Percentiles rank a stretch among this genome's conserved stretches.
Evolutionary conservation across 2,888 invertebrate species (phyloP).

Genomic region (Girardia tigrina): DNA sequence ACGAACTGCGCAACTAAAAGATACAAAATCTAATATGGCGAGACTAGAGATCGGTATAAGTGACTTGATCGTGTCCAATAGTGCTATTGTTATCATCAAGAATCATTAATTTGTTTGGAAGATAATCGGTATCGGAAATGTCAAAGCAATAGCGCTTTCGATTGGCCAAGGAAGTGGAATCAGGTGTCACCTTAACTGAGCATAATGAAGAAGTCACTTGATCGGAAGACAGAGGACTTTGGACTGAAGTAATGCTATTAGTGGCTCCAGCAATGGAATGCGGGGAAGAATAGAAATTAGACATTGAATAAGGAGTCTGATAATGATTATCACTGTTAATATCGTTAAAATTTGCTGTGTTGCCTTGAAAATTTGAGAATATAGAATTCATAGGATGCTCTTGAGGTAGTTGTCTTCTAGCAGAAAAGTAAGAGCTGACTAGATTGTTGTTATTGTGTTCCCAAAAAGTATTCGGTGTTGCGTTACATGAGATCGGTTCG

Average conservation of each 20-base stretch:
- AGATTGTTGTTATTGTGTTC: background rate
- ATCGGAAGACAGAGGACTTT: constrained; percentile 23
- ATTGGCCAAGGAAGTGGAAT: constrained; percentile 3
- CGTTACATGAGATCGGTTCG: constrained; percentile 11
- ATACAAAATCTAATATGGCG: constrained; percentile 16
- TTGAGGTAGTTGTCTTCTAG: constrained; percentile 23
- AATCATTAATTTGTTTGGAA: constrained; percentile 23
- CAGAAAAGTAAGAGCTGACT: constrained; percentile 8
- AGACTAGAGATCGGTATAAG: constrained; percentile 23
- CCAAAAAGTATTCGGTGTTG: constrained; percentile 1
- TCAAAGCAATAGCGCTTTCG: constrained; percentile 5
- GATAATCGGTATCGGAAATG: background rate
- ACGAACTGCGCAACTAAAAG: constrained; percentile 9
- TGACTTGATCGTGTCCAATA: constrained; percentile 18
- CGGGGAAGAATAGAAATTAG: background rate
- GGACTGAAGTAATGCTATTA: background rate
- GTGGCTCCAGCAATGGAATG: constrained; percentile 13
- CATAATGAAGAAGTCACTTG: constrained; percentile 9
- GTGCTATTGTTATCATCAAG: constrained; percentile 1
- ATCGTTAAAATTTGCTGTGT: background rate
- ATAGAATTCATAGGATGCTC: background rate
- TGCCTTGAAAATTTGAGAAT: background rate
- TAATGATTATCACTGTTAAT: constrained; percentile 8
- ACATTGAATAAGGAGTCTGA: background rate
- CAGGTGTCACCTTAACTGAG: constrained; percentile 7